Base-by-base conservation (phyloP, 2,797 vertebrate species). In the Syndactyla subalaris region DNA sequence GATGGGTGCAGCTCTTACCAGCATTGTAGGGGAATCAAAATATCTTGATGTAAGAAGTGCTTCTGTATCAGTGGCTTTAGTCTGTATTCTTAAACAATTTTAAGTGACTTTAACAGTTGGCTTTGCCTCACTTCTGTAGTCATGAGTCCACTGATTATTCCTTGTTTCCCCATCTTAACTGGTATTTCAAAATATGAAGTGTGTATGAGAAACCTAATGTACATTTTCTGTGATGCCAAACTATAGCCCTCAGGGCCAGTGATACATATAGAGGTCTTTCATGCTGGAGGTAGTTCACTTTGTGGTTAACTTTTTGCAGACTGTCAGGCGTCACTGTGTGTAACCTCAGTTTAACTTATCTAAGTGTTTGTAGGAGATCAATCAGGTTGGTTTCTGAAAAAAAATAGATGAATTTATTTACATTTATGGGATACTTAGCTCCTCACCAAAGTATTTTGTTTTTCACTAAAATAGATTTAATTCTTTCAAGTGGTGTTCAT, bases 131-230 rank as follows among this genome's bases (percentile, higher is more conserved):
- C 3, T 82, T 87, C 61, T 67, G 7, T n/a, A 22, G 72, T 95
- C 71, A 10, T 6, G 7, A 62, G 85, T 83, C 87, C 70, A 20
- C 90, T 86, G 93, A 96, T 96, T 95, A 73, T 94, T 84, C 67
- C 77, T 83, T 74, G 59, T 89, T 97, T 95, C 57, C 62, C 70
- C 57, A 80, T 89, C 68, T 91, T 87, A 49, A 43, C 36, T 6
- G 43, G 32, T 76, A 30, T 86, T 82, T 91, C 76, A 94, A 89
- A 92, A 71, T 85, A 22, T 6, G 43, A 93, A 39, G 36, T 29
- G 48, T 59, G n/a, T 78, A 22, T 89, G 70, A 79, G 88, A 93
- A 96, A 88, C 58, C 49, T 88, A 79, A 90, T 83, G 52, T 24
- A 26, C 23, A 19, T 87, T 78, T 93, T 83, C 55, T 91, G 1